phyloP scores from a whole-genome alignment of 2,888 invertebrate species.

The Eupithecia tripunctaria region DNA sequence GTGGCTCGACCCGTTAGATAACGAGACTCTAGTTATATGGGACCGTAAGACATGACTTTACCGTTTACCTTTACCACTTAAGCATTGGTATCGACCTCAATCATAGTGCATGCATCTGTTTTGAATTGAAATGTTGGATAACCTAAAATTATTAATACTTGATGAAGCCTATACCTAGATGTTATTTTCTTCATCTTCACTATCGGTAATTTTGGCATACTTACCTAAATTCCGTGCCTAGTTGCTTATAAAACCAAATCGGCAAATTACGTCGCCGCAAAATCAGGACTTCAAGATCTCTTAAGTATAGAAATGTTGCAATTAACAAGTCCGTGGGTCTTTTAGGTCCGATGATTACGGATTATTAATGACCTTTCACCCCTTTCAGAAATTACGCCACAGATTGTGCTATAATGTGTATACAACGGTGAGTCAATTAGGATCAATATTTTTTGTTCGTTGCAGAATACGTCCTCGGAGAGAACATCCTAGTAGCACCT shows the following conservation, averaged over 20 bases:
- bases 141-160: background rate
- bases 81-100: background rate
- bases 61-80: background rate
- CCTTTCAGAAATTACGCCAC: background rate
- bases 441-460: slow-evolving; percentile 24
- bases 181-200: background rate
- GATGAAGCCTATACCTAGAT: background rate
- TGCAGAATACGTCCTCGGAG: slow-evolving; percentile 92
- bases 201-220: no score
- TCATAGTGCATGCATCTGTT: background rate
- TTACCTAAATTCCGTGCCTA: background rate
- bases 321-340: background rate
- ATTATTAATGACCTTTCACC: background rate
- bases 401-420: no score
- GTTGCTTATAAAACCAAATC: background rate
- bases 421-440: background rate
- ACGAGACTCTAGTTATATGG: slow-evolving; percentile 83
- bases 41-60: slow-evolving; percentile 76
- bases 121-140: background rate
- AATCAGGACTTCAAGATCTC: background rate
- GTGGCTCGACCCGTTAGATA: slow-evolving; percentile 91
- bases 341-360: background rate
- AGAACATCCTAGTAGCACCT: slow-evolving; percentile 91
- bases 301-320: background rate
- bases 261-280: background rate